phyloP scores from a whole-genome alignment of 2,888 invertebrate genomes.

The Melieria crassipennis region DNA sequence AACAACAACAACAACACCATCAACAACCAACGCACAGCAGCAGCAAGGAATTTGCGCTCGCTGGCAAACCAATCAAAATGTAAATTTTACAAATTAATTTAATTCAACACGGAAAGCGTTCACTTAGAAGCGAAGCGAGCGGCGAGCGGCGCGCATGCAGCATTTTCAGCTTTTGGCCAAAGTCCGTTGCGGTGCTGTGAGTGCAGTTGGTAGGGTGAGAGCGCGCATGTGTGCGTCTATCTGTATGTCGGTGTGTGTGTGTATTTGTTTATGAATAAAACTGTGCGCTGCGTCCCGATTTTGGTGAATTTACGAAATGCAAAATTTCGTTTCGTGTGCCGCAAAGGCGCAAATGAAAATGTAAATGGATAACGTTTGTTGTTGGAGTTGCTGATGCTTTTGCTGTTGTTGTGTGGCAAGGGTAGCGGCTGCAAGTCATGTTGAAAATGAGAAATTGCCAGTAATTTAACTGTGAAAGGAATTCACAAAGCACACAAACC shows the following conservation, averaged over 20 bases:
- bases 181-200: not conserved
- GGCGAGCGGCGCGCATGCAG: no score
- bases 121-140: no score
- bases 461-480: not conserved
- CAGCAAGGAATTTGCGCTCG: no score
- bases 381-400: not conserved
- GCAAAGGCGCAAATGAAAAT: no score
- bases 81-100: conserved; percentile 59
- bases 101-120: conserved; percentile 43
- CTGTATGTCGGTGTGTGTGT: no score
- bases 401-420: not conserved
- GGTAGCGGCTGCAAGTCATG: not conserved
- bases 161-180: not conserved
- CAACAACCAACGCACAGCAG: no score
- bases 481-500: not conserved
- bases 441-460: not conserved
- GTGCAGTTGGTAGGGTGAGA: not conserved
- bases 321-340: no score
- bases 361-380: no score
- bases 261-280: no score
- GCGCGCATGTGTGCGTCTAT: no score
- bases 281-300: not conserved
- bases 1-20: no score
- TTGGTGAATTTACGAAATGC: no score
- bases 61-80: conserved; percentile 55